Evolutionary conservation across 2,888 invertebrate species (phyloP), one percentile per base, ranked within the genome.

Genomic region (Lysandra bellargus): DNA sequence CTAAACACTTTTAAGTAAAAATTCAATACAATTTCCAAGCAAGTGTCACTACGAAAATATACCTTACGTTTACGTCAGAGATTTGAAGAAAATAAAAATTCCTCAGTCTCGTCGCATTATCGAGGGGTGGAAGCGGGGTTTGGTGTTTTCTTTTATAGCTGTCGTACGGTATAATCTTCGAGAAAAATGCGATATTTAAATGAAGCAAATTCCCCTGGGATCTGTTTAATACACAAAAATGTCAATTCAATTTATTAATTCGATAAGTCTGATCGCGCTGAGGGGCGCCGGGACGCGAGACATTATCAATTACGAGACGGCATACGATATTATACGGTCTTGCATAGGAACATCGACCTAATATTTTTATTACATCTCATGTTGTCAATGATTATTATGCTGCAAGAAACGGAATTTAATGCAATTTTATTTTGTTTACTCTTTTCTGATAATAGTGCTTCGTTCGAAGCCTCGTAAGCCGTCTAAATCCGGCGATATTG

Each of bases 141-240:
- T 90, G 87, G 93, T 94, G 93, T 94, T 93, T 94, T 93, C 93
- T 92, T 95, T 95, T 94, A 95, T 94, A 90, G 93, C 92, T 93
- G 93, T 93, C 94, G 93, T 93, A 92, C 92, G 91, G 92, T 93
- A 95, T 95, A 95, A 95, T 95, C 95, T 94, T 93, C 90, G 90
- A 91, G 93, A 95, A 95, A 94, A 95, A 95, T 94, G 94, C 91
- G 92, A 94, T 95, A 94, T 94, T 95, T 93, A 94, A 94, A 94
- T 94, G 93, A 94, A 92, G 92, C 87, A 88, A 93, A 94, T 94
- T 94, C 94, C 89, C 87, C 85, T 89, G 91, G 89, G 90, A 90
- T 90, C 91, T 89, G 85, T 88, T 89, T 89, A 89, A 90, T 89
- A 89, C 87, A 87, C 86, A 89, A 89, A 89, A 88, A 88, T 89